These are phyloP conservation scores for Anguilla pacifica DNA, from an alignment of 2,797 vertebrate species.

Conservation along the genomic window DNA sequence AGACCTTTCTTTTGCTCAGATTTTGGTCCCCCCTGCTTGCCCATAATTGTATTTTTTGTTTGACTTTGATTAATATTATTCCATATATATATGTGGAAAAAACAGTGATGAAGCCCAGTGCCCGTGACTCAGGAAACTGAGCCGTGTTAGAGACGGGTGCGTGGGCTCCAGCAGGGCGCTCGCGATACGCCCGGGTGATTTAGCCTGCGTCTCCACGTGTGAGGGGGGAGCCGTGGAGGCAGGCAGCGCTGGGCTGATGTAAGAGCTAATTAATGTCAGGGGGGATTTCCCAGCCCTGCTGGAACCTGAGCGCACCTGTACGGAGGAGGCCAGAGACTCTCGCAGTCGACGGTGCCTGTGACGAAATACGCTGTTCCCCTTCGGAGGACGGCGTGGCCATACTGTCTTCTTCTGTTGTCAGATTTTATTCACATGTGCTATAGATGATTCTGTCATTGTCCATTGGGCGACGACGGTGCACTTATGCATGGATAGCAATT, in stretches of 20 bases:
- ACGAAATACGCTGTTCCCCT: conserved; percentile 58
- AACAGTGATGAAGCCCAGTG: background rate
- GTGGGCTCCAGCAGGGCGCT: background rate
- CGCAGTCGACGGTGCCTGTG: conserved; percentile 58
- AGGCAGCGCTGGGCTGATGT: background rate
- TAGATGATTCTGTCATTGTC: background rate
- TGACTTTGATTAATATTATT: background rate
- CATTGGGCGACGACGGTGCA: no score
- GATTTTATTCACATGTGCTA: background rate
- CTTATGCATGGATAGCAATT: no score
- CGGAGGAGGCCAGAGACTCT: conserved; percentile 48
- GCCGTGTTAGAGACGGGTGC: background rate
- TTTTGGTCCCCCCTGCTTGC: background rate
- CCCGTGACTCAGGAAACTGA: background rate
- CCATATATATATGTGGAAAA: background rate
- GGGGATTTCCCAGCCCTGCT: conserved; percentile 62
- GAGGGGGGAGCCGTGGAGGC: background rate
- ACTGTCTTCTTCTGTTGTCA: background rate
- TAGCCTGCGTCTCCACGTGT: background rate
- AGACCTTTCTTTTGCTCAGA: no score
- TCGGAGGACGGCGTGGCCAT: background rate
- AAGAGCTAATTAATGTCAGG: conserved; percentile 20
- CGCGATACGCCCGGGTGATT: background rate
- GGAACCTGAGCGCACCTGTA: conserved; percentile 62
- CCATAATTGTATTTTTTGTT: background rate